Percentiles rank a stretch among this genome's conserved stretches.
These are phyloP conservation scores for Tachysurus vachellii DNA, from an alignment of 2,113 vertebrate species.

Conservation along the genomic window DNA sequence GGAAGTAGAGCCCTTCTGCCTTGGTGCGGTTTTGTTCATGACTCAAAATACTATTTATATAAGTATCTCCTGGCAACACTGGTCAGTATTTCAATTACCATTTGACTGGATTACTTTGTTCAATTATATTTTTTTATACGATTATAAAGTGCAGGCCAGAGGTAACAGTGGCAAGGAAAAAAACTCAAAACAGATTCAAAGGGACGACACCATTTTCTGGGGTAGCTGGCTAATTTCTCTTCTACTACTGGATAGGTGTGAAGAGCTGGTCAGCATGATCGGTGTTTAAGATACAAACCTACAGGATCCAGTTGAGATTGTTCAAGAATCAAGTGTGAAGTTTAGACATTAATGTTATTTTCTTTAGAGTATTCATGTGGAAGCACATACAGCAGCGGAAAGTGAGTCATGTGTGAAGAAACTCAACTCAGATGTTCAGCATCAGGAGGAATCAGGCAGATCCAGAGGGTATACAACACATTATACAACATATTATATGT, in stretches of 20 bases:
- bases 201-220: not conserved
- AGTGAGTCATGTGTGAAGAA: not conserved
- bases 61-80: not conserved
- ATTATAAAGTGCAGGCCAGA: not conserved
- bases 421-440: not conserved
- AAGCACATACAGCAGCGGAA: not conserved
- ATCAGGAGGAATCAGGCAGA: not conserved
- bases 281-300: not conserved
- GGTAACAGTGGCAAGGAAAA: not conserved
- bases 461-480: not conserved
- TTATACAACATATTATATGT: not conserved
- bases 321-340: not conserved
- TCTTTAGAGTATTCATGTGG: not conserved
- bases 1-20: not conserved
- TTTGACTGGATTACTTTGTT: no score
- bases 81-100: not conserved
- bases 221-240: not conserved
- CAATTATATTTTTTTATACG: no score
- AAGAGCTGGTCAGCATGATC: not conserved
- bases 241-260: not conserved
- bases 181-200: not conserved
- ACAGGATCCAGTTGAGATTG: not conserved
- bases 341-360: not conserved
- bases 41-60: not conserved
- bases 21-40: not conserved